Conservation (phyloP, 2,888 invertebrate genomes). For the Parnassius mnemosyne region DNA sequence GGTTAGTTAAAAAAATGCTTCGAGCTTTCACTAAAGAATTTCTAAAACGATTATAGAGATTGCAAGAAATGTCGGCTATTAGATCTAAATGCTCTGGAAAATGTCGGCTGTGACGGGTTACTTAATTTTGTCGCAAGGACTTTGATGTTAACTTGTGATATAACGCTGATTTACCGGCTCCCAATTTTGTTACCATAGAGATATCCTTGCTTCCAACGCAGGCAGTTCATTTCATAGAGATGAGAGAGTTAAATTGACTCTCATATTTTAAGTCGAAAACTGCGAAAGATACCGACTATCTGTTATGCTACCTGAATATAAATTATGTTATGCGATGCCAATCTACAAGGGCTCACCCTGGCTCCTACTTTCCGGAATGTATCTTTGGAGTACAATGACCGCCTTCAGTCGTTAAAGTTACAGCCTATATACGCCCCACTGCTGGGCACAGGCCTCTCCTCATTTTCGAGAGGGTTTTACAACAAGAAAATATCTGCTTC, state of each 20-base stretch:
- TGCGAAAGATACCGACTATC: background rate
- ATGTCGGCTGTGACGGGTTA: slow-evolving; percentile 46
- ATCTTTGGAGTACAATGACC: no score
- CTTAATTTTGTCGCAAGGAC: slow-evolving; percentile 48
- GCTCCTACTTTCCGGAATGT: no score
- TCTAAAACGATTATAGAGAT: background rate
- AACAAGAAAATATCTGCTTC: no score
- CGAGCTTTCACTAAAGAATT: no score
- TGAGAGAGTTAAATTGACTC: slow-evolving; percentile 11
- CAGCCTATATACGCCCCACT: no score
- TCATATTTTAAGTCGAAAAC: slow-evolving; percentile 1
- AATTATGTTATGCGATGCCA: no score
- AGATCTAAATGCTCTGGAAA: slow-evolving; percentile 11
- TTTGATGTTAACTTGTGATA: slow-evolving; percentile 30
- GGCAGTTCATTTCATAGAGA: slow-evolving; percentile 2
- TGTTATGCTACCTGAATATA: no score
- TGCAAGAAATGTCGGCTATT: background rate
- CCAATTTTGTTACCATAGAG: slow-evolving; percentile 14
- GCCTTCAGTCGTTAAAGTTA: no score
- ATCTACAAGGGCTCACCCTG: no score
- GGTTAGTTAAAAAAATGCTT: no score
- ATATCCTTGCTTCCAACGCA: background rate
- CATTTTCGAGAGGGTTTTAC: no score
- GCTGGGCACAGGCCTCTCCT: no score
- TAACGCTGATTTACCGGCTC: background rate